These are phyloP conservation scores for Smutsia temminckii DNA, from an alignment of 2,797 vertebrate genomes.

Conservation along the genomic window DNA sequence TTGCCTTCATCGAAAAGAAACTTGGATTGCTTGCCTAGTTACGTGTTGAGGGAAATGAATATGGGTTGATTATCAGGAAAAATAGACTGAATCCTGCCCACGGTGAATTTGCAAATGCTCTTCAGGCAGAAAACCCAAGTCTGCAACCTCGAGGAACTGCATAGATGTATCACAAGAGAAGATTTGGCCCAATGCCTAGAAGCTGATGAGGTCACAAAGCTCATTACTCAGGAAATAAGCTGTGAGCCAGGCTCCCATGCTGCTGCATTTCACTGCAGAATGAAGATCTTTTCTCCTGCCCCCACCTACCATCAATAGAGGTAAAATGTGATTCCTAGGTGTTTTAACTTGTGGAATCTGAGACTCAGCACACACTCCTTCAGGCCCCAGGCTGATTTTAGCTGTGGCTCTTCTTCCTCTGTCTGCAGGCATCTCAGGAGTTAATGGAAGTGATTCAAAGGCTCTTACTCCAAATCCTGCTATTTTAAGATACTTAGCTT, in stretches of 20 bases:
- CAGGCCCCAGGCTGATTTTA: neutral
- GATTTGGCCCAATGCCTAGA: conserved; percentile 63
- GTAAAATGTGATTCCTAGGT: neutral
- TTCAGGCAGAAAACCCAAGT: conserved; percentile 38
- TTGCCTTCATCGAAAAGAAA: neutral
- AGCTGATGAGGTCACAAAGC: conserved; percentile 64
- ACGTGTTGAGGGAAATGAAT: neutral
- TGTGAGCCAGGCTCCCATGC: neutral
- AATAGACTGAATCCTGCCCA: neutral
- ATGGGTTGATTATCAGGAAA: neutral
- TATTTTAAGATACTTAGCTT: conserved; percentile 78
- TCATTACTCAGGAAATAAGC: conserved; percentile 57
- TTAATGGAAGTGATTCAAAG: conserved; percentile 75
- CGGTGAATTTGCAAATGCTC: conserved; percentile 42
- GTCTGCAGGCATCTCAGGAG: conserved; percentile 70
- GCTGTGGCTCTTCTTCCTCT: conserved; percentile 12
- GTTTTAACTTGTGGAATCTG: neutral
- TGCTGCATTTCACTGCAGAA: neutral
- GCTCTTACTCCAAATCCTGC: conserved; percentile 76
- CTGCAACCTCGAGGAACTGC: conserved; percentile 59
- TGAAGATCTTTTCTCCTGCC: neutral
- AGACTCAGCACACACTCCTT: neutral
- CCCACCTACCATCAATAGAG: neutral
- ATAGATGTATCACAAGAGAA: conserved; percentile 48
- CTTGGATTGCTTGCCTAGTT: neutral